Evolutionary conservation across 2,888 invertebrate genomes (phyloP).

Genomic region (Agrilus biguttatus): DNA sequence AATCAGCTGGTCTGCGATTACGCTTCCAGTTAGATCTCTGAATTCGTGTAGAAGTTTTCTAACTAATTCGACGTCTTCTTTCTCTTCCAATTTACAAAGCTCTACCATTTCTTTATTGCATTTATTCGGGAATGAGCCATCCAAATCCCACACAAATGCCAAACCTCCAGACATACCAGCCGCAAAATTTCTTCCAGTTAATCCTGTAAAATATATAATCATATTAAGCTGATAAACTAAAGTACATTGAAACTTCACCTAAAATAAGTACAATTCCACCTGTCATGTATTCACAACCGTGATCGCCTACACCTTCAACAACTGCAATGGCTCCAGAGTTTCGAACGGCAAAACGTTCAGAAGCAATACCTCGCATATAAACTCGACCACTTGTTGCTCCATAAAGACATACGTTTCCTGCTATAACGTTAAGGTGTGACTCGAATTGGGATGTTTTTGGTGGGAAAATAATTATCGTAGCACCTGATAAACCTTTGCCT

Average conservation of each 20-base stretch:
- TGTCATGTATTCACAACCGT: conserved; percentile 99
- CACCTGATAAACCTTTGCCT: conserved; percentile 84
- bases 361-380: conserved; percentile 81
- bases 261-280: conserved; percentile 84
- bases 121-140: conserved; percentile 69
- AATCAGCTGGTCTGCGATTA: conserved; percentile 67
- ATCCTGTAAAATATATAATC: conserved; percentile 35
- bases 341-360: conserved; percentile 95
- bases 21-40: conserved; percentile 63
- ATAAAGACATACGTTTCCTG: conserved; percentile 95
- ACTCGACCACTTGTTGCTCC: conserved; percentile 92
- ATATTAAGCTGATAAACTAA: neutral
- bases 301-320: conserved; percentile 96
- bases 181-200: conserved; percentile 95
- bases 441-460: conserved; percentile 74
- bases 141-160: conserved; percentile 86
- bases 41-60: conserved; percentile 72
- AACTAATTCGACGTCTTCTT: conserved; percentile 66
- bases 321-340: conserved; percentile 95
- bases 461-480: conserved; percentile 84
- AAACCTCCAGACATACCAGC: conserved; percentile 96
- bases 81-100: conserved; percentile 61
- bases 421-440: conserved; percentile 90
- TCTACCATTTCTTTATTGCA: conserved; percentile 97
- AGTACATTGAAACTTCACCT: conserved; percentile 13